Conservation (phyloP, 2,113 vertebrate species). For the Holacanthus passer region DNA sequence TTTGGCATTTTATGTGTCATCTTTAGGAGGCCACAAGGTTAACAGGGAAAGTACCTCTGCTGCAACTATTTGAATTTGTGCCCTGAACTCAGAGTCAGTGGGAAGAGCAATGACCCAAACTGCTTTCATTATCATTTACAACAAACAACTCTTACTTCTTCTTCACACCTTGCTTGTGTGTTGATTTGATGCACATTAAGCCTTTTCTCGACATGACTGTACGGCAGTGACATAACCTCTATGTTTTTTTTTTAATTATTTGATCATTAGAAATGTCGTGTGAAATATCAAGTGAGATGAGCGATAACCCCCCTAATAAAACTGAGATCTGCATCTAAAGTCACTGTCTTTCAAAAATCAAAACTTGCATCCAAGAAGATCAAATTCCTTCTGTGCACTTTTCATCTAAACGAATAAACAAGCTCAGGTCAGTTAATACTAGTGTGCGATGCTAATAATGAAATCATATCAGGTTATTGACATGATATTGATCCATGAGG, state of each 20-base stretch:
- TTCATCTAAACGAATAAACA: background rate
- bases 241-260: background rate
- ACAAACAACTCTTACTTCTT: conserved; percentile 36
- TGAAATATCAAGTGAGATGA: conserved; percentile 8
- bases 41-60: conserved; percentile 62
- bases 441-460: background rate
- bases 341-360: background rate
- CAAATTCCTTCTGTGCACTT: too few species aligned
- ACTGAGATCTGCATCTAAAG: background rate
- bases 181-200: background rate
- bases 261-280: background rate
- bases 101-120: conserved; percentile 28
- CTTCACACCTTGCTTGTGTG: background rate
- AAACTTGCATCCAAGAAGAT: background rate
- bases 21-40: background rate
- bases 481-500: background rate
- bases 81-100: conserved; percentile 22
- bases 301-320: background rate
- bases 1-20: conserved; percentile 45
- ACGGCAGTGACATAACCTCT: background rate
- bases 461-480: conserved; percentile 7
- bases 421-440: background rate
- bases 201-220: background rate
- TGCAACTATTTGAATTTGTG: conserved; percentile 57
- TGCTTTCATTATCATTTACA: conserved; percentile 53